phyloP scores from a whole-genome alignment of 37 sponge, comb jelly and placozoan genomes.

The Hexactinellida sp. region DNA sequence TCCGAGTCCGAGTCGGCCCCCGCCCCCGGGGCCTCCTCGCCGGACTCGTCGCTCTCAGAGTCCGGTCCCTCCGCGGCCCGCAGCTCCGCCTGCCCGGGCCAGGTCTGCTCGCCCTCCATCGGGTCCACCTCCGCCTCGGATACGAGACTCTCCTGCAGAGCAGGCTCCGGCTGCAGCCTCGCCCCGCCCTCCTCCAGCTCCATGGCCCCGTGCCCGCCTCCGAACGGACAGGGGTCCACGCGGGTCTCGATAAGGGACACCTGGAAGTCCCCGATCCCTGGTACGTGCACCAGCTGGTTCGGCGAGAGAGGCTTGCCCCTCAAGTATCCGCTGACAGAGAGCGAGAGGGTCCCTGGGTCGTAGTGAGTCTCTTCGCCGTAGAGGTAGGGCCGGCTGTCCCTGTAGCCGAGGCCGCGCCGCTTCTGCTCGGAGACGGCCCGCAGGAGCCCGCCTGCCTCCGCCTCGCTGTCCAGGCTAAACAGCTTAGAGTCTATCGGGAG shows the following conservation, averaged over 20 bases:
- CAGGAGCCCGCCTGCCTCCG: constrained; percentile 49
- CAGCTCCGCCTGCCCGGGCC: constrained; percentile 91
- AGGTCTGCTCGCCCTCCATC: constrained; percentile 97
- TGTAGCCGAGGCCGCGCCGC: constrained; percentile 24
- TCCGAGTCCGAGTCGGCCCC: background rate
- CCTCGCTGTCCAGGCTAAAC: background rate
- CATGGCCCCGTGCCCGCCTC: background rate
- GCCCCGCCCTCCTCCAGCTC: background rate
- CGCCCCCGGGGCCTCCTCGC: background rate
- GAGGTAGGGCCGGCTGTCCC: constrained; percentile 54
- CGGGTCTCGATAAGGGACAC: constrained; percentile 35
- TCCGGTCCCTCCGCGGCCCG: background rate
- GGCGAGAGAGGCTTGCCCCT: constrained; percentile 56
- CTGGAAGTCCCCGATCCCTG: constrained; percentile 64
- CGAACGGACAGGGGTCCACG: background rate
- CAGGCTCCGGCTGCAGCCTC: background rate
- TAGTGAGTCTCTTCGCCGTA: constrained; percentile 37
- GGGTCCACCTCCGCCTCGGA: constrained; percentile 69
- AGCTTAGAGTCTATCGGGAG: background rate
- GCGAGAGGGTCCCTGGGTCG: background rate
- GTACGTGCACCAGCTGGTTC: constrained; percentile 61
- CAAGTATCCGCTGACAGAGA: constrained; percentile 65
- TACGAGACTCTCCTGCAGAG: constrained; percentile 38
- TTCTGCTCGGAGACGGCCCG: constrained; percentile 45
- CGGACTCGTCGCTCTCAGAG: background rate